These are phyloP conservation scores for Bugulina stolonifera DNA, from an alignment of 2,888 invertebrate species.

Conservation along the genomic window DNA sequence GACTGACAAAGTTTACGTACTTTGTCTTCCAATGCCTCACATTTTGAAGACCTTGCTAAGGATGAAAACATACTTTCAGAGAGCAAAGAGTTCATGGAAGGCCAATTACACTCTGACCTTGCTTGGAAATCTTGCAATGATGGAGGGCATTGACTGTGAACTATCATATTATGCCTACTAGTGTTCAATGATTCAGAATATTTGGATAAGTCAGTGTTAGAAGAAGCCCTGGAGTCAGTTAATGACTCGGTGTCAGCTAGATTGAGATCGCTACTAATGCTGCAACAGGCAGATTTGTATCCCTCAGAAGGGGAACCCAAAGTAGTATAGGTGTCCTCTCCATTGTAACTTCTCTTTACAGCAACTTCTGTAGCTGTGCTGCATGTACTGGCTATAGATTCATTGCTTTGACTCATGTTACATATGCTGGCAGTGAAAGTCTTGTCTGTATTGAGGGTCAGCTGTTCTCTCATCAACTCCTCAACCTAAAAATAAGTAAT, in stretches of 20 bases:
- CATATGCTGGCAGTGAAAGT: background rate
- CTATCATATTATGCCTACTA: background rate
- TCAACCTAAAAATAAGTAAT: background rate
- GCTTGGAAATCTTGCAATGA: slow-evolving; percentile 11
- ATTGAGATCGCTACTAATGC: background rate
- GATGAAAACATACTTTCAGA: slow-evolving; percentile 5
- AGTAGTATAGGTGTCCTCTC: background rate
- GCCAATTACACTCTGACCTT: background rate
- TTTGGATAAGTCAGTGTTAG: background rate
- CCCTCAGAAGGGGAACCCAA: slow-evolving; percentile 8
- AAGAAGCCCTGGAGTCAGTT: background rate
- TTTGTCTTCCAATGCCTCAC: slow-evolving; percentile 8
- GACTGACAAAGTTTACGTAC: slow-evolving; percentile 4
- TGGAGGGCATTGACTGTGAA: background rate
- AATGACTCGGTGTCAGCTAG: slow-evolving; percentile 19
- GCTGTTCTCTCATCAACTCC: slow-evolving; percentile 22
- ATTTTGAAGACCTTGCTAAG: background rate
- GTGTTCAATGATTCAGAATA: background rate
- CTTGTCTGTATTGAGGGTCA: background rate
- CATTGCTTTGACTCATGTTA: background rate
- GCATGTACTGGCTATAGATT: slow-evolving; percentile 20
- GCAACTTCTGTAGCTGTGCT: slow-evolving; percentile 19
- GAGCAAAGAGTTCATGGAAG: background rate
- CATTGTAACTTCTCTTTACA: background rate
- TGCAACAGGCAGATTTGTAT: slow-evolving; percentile 8